Base-by-base conservation (phyloP, 2,888 invertebrate genomes). In the Hipparchia sbordonii region DNA sequence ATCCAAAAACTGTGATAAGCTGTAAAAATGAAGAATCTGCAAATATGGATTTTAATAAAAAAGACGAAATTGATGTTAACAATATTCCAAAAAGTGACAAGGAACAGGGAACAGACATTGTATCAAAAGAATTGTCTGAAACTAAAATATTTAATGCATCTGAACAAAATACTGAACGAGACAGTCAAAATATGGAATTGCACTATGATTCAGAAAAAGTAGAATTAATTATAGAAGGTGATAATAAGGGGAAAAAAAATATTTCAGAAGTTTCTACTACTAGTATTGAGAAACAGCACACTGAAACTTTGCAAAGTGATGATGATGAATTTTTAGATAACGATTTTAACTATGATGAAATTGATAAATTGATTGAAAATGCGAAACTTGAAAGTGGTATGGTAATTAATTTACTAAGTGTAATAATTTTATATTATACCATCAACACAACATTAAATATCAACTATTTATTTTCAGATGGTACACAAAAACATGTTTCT, bases 281-380 rank as follows among this genome's bases (percentile, higher is more conserved):
- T n/a, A 39, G 62, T 13, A 54, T 68, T 76, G 70, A 75, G 68
- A 52, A 72, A 70, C 2, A 59, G 46, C 23, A 72, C 33, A 23
- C 33, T 45, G 60, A 60, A 76, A 67, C 74, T 65, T 23, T 13
- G 23, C 39, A 61, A 45, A 72, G 63, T 52, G 59, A 74, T 13
- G 68, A 74, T 68, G 84, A 86, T 75, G 82, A 82, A 71, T 90
- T 90, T 76, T 87, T 89, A 60, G 89, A 91, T 78, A 85, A 90
- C 80, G 90, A 89, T 78, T 77, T 89, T 52, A 85, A 89, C 76
- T 85, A 89, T 80, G 88, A 87, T 61, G 89, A 92, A 75, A 89
- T 92, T 77, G 90, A 92, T 77, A 84, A 77, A 72, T 81, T 92
- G 9, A 89, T 90, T 74, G 87, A 89, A 85, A 88, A 87, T 81